These are phyloP conservation scores for Rhyacichthys aspro DNA, from an alignment of 2,797 vertebrate species.

Conservation along the genomic window DNA sequence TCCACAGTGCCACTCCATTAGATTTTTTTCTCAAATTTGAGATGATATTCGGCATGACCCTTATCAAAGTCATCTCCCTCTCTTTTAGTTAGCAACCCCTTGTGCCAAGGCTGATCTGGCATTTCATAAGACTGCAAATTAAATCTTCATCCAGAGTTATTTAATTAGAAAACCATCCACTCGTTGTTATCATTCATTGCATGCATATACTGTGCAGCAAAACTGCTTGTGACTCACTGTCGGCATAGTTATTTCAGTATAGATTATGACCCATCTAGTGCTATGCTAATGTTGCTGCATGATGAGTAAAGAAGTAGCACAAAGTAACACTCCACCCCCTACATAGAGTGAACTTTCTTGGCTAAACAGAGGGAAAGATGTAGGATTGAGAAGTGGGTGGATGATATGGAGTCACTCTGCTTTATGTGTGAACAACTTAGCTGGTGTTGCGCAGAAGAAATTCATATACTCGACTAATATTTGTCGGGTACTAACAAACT, in stretches of 20 bases:
- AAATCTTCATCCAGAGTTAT: conserved; percentile 34
- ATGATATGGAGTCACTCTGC: conserved; percentile 28
- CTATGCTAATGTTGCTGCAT: conserved; percentile 48
- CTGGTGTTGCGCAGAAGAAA: not conserved
- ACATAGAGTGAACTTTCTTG: conserved; percentile 47
- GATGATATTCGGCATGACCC: conserved; percentile 32
- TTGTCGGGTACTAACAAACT: not conserved
- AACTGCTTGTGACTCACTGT: conserved; percentile 48
- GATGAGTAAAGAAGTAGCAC: conserved; percentile 47
- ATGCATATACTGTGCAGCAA: conserved; percentile 28
- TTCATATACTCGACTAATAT: conserved; percentile 10
- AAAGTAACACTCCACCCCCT: conserved; percentile 45
- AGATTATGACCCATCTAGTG: conserved; percentile 43
- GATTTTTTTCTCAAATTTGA: conserved; percentile 1
- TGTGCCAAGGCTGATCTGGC: conserved; percentile 26
- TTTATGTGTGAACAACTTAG: conserved; percentile 25
- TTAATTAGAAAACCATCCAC: conserved; percentile 21
- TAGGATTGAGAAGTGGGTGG: conserved; percentile 38
- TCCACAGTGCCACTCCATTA: conserved; percentile 7
- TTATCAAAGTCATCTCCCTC: conserved; percentile 18
- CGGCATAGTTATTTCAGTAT: conserved; percentile 34
- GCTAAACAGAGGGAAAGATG: conserved; percentile 35
- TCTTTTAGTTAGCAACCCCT: conserved; percentile 51
- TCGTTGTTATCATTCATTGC: conserved; percentile 11
- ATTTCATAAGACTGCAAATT: conserved; percentile 58